Base-by-base conservation (phyloP, 2,888 invertebrate genomes). In the Eurytoma californica region DNA sequence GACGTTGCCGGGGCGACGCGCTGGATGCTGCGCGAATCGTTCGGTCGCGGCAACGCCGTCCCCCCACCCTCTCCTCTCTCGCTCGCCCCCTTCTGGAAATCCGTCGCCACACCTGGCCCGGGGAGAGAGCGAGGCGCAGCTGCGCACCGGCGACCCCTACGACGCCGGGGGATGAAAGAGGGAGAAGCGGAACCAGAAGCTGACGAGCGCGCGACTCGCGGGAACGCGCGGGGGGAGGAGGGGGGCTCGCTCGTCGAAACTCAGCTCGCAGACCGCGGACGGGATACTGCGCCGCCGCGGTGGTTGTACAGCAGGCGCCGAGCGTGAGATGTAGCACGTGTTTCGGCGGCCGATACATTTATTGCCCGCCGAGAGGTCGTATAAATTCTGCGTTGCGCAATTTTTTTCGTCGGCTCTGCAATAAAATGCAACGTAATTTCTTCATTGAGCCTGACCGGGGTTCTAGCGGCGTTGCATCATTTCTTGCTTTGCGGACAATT, bases 1-100 rank as follows among this genome's bases (percentile, higher is more conserved):
- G 70, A 79, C 82, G 84, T 84, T 84, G 84, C 84, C 84, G 82
- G 81, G 82, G 81, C 83, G 80, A 82, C 83, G 81, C 60, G 57
- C 61, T 49, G 80, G 76, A 80, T 80, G 80, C 80, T 80, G 72
- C 66, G 70, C 74, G 47, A 28, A 28, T 60, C 61, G 75, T 66
- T 72, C 76, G 76, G 73, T 72, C 60, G 74, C 67, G 73, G 77
- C 73, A 74, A 70, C 73, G 57, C 39, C 53, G 68, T 58, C 72
- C 9, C 30, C 16, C 72, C n/a, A n/a, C n/a, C 51, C 65, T 60
- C 72, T 72, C 67, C 53, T 67, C 57, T 58, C 60, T 30, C 51
- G 53, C 63, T 47, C 24, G n/a, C 57, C 16, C 66, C 18, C 53
- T 13, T 51, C 47, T 24, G 49, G 13, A 69, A 51, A 61, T 39